Evolutionary conservation across 1,140 invertebrate genomes (phyloP).

Genomic region (Drosophila carrolli): DNA sequence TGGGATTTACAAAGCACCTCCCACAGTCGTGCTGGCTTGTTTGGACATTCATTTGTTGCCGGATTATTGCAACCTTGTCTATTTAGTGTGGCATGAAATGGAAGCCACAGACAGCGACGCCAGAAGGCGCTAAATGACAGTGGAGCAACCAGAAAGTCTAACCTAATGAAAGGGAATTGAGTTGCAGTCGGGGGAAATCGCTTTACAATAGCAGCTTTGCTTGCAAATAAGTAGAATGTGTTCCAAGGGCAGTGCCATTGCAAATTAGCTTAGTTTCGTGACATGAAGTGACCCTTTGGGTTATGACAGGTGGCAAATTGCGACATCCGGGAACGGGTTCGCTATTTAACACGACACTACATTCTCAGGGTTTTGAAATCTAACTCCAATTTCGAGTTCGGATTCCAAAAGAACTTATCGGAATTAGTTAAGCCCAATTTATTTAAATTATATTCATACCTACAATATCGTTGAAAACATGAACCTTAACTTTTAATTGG

Average conservation of each 20-base stretch:
- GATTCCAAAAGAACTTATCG: no score
- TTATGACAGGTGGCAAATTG: conserved; percentile 8
- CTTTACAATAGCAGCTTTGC: neutral
- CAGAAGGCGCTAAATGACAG: conserved; percentile 40
- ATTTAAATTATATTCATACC: no score
- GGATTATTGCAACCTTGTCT: conserved; percentile 66
- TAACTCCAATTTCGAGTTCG: no score
- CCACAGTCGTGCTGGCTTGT: conserved; percentile 47
- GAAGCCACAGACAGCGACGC: conserved; percentile 16
- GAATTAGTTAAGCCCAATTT: no score
- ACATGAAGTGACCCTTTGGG: conserved; percentile 6
- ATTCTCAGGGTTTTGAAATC: no score
- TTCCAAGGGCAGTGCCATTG: conserved; percentile 5
- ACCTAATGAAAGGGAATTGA: conserved; percentile 52
- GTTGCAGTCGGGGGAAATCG: conserved; percentile 12
- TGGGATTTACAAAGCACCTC: conserved; percentile 67
- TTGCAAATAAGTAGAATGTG: neutral
- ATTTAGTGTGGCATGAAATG: conserved; percentile 45
- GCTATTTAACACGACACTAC: no score
- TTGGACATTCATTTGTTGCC: conserved; percentile 77
- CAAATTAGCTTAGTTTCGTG: neutral
- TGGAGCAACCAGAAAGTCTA: conserved; percentile 41
- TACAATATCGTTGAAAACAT: no score
- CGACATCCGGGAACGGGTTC: no score
- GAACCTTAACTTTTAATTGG: no score